Conservation (phyloP, 2,888 invertebrate genomes). For the Trichopria drosophilae region DNA sequence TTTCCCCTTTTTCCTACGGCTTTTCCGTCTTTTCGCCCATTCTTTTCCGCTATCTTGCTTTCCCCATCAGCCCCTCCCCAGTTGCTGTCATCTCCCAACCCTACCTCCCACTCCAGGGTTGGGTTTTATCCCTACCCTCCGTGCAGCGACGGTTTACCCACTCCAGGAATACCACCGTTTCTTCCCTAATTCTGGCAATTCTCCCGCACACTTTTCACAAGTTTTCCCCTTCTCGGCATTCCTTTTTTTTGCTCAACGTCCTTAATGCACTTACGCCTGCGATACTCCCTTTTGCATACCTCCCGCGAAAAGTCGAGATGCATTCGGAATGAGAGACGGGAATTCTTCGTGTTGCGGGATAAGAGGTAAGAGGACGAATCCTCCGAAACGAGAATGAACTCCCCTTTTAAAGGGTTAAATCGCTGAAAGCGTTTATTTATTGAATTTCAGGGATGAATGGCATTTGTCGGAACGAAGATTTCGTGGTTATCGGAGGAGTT, state of each 20-base stretch:
- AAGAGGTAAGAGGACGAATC: no score
- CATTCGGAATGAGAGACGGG: no score
- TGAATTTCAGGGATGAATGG: no score
- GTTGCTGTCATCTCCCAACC: slow-evolving; percentile 30
- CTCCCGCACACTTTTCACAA: slow-evolving; percentile 14
- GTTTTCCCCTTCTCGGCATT: neutral
- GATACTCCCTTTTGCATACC: no score
- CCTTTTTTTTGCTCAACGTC: slow-evolving; percentile 18
- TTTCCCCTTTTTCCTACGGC: slow-evolving; percentile 28
- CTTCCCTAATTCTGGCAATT: slow-evolving; percentile 29
- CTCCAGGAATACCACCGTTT: slow-evolving; percentile 30
- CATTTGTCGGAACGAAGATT: no score
- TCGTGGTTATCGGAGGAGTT: no score
- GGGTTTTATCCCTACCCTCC: slow-evolving; percentile 1
- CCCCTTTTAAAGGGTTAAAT: no score
- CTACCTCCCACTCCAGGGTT: slow-evolving; percentile 16
- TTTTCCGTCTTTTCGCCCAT: slow-evolving; percentile 26
- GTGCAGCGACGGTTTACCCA: slow-evolving; percentile 1
- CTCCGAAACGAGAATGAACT: no score
- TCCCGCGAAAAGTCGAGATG: no score
- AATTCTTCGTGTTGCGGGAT: no score
- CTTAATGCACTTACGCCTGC: slow-evolving; percentile 21
- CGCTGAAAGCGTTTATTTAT: no score
- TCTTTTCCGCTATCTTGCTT: slow-evolving; percentile 12
- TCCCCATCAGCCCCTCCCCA: slow-evolving; percentile 12